These are phyloP conservation scores for Dendronephthya gigantea DNA, from an alignment of 64 coral and sea anemone genomes.

Conservation along the genomic window DNA sequence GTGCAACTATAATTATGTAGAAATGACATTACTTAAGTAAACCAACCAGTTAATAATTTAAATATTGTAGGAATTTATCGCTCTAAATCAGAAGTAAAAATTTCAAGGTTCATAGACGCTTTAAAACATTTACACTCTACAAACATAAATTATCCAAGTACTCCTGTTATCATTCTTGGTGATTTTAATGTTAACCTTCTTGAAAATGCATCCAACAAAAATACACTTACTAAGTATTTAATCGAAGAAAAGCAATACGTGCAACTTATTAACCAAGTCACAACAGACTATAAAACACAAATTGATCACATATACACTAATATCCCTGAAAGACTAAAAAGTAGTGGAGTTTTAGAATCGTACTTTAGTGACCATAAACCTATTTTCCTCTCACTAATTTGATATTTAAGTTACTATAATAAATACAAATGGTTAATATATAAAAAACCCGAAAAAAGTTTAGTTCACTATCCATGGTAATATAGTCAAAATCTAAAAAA, in stretches of 20 bases:
- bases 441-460: too few relatives aligned
- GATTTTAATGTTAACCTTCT: slow-evolving; percentile 45
- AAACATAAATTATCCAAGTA: not conserved
- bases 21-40: slow-evolving; percentile 32
- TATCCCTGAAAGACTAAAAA: slow-evolving; percentile 25
- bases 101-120: slow-evolving; percentile 19
- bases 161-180: slow-evolving; percentile 25
- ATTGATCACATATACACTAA: slow-evolving; percentile 45
- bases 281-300: not conserved
- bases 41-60: slow-evolving; percentile 26
- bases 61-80: slow-evolving; percentile 44
- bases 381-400: too few relatives aligned
- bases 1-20: slow-evolving; percentile 38
- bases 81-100: slow-evolving; percentile 22
- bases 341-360: slow-evolving; percentile 33
- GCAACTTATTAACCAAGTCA: slow-evolving; percentile 29
- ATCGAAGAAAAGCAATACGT: slow-evolving; percentile 14
- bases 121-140: slow-evolving; percentile 9
- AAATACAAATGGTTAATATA: too few relatives aligned
- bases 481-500: too few relatives aligned
- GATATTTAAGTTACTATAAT: too few relatives aligned
- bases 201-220: slow-evolving; percentile 17
- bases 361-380: not conserved
- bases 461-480: too few relatives aligned
- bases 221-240: slow-evolving; percentile 22